These are phyloP conservation scores for Ceratosolen fusciceps DNA, from an alignment of 1,140 invertebrate species.

Conservation along the genomic window DNA sequence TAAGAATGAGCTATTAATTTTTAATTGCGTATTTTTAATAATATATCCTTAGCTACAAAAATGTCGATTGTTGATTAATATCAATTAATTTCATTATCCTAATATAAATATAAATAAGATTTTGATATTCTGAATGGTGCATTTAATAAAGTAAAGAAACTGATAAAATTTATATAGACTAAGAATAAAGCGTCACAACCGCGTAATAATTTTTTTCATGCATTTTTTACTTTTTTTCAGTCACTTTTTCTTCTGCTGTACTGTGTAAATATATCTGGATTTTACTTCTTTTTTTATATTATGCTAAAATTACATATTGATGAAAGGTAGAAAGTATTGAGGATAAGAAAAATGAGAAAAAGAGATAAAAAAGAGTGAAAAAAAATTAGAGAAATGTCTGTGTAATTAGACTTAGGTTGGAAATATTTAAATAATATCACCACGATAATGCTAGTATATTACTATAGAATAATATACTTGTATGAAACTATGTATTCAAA, in stretches of 20 bases:
- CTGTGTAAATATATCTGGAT: slow-evolving; percentile 34
- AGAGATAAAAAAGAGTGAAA: slow-evolving; percentile 22
- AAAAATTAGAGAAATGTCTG: slow-evolving; percentile 24
- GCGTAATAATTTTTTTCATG: slow-evolving; percentile 3
- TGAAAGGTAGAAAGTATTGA: slow-evolving; percentile 32
- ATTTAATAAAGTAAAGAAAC: slow-evolving; percentile 27
- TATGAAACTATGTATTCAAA: slow-evolving; percentile 28
- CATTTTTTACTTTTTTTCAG: slow-evolving; percentile 28
- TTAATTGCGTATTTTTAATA: neutral
- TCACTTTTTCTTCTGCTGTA: slow-evolving; percentile 20
- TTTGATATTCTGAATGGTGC: slow-evolving; percentile 13
- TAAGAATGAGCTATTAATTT: neutral
- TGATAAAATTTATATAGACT: slow-evolving; percentile 8
- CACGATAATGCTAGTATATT: slow-evolving; percentile 37
- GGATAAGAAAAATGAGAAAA: slow-evolving; percentile 31
- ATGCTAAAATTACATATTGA: slow-evolving; percentile 26
- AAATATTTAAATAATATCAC: slow-evolving; percentile 33
- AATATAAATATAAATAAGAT: slow-evolving; percentile 22
- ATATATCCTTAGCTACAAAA: neutral
- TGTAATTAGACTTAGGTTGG: slow-evolving; percentile 19
- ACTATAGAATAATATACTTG: slow-evolving; percentile 17
- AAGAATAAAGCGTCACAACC: slow-evolving; percentile 8
- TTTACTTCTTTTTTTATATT: slow-evolving; percentile 1
- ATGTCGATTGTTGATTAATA: neutral
- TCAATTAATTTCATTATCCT: neutral